Evolutionary conservation across 1,140 invertebrate genomes (phyloP), one percentile per base, ranked within the genome.

Genomic region (Zeugodacus cucurbitae): DNA sequence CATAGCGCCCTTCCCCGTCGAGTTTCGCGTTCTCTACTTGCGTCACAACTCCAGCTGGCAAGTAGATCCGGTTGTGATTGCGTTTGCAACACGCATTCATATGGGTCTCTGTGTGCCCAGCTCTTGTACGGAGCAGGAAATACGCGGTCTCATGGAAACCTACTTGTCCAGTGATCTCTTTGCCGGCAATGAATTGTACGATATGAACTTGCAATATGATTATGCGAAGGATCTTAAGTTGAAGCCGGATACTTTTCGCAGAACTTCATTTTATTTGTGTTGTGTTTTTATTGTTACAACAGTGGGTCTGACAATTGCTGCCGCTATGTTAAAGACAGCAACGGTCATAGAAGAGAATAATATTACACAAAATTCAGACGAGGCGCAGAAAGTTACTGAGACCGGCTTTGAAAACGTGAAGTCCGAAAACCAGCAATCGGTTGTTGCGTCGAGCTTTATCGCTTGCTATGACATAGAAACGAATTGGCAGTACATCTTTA

Each of bases 231-330:
- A 91, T 88, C 64, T 57, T 90, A 22, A 89, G 91, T 0, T 58
- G 91, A 44, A 89, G 67, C 1, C 90, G 90, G 8, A 37, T 90
- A 48, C 88, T 89, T 26, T 86, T 90, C 0, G 1, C 89, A 0
- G 54, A 87, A 0, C 1, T n/a, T 90, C 89, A 0, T 95, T 95
- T 0, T 89, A 93, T 11, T 94, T 94, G 6, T 29, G n/a, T 22
- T 64, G 62, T 11, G 5, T 29, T 64, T 64, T 64, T 64, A 6
- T 64, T 29, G 88, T 93, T 94, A 74, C 89, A 26, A 64, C 62
- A 64, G 29, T 64, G 3, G 62, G n/a, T 29, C 62, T 64, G 5
- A 64, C 62, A 29, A 26, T 29, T 5, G 62, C n/a, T 26, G 62
- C 62, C 6, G 14, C 6, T 54, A 7, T 64, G 62, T 64, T 22